These are phyloP conservation scores for Nannobrachium achirus DNA, from an alignment of 2,113 vertebrate genomes.

Conservation along the genomic window DNA sequence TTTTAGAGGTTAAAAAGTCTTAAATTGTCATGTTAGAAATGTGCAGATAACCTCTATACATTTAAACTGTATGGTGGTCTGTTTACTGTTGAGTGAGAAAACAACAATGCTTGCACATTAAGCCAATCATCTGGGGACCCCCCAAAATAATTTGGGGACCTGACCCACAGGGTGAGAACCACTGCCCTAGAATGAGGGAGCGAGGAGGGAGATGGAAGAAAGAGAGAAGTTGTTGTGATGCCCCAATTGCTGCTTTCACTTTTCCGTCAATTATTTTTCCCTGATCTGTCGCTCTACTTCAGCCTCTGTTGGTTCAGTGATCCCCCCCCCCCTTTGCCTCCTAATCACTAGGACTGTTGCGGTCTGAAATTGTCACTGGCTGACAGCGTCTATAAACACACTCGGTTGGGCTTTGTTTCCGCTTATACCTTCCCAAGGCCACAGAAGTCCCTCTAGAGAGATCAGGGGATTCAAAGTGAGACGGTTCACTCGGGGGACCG, in stretches of 20 bases:
- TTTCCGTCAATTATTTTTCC: conserved; percentile 73
- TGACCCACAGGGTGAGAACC: too few relatives aligned
- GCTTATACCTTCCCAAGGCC: conserved; percentile 18
- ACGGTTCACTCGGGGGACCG: too few relatives aligned
- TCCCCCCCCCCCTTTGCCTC: conserved; percentile 34
- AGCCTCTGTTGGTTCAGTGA: conserved; percentile 51
- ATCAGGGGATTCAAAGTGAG: neutral
- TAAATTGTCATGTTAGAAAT: too few relatives aligned
- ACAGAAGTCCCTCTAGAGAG: conserved; percentile 10
- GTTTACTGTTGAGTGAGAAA: too few relatives aligned
- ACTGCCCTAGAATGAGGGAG: neutral
- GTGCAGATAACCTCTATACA: too few relatives aligned
- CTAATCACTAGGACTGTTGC: conserved; percentile 73
- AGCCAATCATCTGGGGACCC: too few relatives aligned
- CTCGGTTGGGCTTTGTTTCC: conserved; percentile 26
- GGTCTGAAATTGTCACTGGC: conserved; percentile 46
- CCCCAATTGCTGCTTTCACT: conserved; percentile 67
- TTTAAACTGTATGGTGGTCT: too few relatives aligned
- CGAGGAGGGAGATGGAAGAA: neutral
- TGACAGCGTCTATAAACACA: conserved; percentile 50
- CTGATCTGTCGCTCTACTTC: conserved; percentile 49
- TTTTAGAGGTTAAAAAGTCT: too few relatives aligned
- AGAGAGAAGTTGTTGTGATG: conserved; percentile 64
- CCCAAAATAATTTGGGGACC: too few relatives aligned
- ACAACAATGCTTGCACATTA: too few relatives aligned